Evolutionary conservation across 2,797 vertebrate genomes (phyloP), one percentile per base, ranked within the genome.

Genomic region (Paratrypauchen microcephalus): DNA sequence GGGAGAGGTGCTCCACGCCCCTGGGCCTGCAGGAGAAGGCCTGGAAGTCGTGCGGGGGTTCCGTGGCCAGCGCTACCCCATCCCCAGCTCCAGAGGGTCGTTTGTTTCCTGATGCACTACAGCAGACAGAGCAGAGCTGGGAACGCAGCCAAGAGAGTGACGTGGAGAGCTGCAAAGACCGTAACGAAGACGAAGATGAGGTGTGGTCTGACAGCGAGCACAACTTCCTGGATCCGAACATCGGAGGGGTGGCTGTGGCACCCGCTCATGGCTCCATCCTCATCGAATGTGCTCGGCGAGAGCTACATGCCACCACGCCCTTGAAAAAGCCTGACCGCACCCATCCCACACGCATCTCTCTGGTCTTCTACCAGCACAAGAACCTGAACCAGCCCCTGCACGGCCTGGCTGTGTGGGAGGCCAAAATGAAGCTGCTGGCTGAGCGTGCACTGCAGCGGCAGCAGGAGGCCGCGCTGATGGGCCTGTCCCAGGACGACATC

Each of bases 351-450:
- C 97, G 98, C 84, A 99, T 99, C 92, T 99, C 98, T 76, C 93
- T 99, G 79, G 98, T 99, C 76, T 99, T 99, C 90, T 99, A 99
- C 95, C 98, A 99, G 95, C 97, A 99, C 94, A 99, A 99, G 93
- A 99, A 98, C 94, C 94, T 99, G 85, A 98, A 98, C 91, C 97
- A 99, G 90, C 97, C 98, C 82, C 92, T 94, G 80, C 98, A 99
- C 0, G 98, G 98, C 83, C 91, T 97, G 88, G 96, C 95, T 65
- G 91, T 98, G 39, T 99, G 98, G 98, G 97, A 99, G 89, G 95
- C 96, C 85, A 99, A 99, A 93, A 95, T 99, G 96, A 98, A 99
- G 91, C 91, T 96, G 83, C 86, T 98, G 89, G 97, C 97, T 0
- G 97, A 99, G 85, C 89, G 96, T 76, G 95, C 97, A 0, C 88